These are phyloP conservation scores for Acanthopagrus latus DNA, from an alignment of 2,797 vertebrate species.

Conservation along the genomic window DNA sequence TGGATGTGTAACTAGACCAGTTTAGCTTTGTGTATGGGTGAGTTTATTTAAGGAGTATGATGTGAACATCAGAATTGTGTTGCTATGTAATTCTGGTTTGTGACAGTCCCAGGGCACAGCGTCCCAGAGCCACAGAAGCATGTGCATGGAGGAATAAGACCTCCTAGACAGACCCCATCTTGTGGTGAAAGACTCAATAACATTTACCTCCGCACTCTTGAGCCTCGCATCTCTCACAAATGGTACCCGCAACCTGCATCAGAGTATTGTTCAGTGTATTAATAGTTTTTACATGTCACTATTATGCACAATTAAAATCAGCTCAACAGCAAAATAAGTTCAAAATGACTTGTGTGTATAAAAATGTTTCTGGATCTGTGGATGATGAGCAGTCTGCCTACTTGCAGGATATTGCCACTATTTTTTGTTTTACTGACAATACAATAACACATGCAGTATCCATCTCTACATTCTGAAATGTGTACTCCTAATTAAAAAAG, in stretches of 20 bases:
- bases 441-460: background rate
- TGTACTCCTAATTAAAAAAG: background rate
- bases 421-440: background rate
- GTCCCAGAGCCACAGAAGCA: slow-evolving; percentile 43
- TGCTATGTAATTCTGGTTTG: slow-evolving; percentile 55
- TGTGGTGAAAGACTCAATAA: slow-evolving; percentile 79
- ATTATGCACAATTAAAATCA: slow-evolving; percentile 20
- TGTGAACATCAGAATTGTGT: slow-evolving; percentile 40
- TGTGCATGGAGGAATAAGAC: slow-evolving; percentile 46
- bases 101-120: slow-evolving; percentile 33
- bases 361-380: background rate
- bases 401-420: too few relatives aligned
- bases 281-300: slow-evolving; percentile 5
- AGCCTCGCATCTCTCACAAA: slow-evolving; percentile 23
- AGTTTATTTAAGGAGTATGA: slow-evolving; percentile 37
- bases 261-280: slow-evolving; percentile 22
- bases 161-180: slow-evolving; percentile 75
- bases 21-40: slow-evolving; percentile 9
- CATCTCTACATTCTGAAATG: background rate
- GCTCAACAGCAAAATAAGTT: too few relatives aligned
- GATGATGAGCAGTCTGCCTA: background rate
- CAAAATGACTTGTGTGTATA: too few relatives aligned
- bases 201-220: slow-evolving; percentile 47
- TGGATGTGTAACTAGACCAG: slow-evolving; percentile 29
- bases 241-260: slow-evolving; percentile 16